Percentiles rank a stretch among this genome's conserved stretches.
Evolutionary conservation across 1,140 invertebrate genomes (phyloP).

Genomic region (Sesamia nonagrioides): DNA sequence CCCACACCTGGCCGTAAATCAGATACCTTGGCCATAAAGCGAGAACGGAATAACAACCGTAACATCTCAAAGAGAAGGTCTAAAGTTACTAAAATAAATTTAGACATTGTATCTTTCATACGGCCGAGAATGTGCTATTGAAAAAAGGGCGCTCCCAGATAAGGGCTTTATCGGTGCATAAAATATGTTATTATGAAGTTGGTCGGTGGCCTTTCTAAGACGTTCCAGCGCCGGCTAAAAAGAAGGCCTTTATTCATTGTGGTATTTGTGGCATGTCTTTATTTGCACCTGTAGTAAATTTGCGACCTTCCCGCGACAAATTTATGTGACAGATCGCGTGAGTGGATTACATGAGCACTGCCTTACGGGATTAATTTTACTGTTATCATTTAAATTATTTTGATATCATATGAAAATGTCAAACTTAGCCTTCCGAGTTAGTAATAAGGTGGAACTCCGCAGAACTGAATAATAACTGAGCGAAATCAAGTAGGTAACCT

Average conservation of each 20-base stretch:
- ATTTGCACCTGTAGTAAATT: slow-evolving; percentile 79
- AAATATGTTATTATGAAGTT: slow-evolving; percentile 83
- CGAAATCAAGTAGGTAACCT: no score
- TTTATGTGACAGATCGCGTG: slow-evolving; percentile 53
- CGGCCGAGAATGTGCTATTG: slow-evolving; percentile 74
- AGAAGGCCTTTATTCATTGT: slow-evolving; percentile 64
- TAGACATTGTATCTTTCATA: slow-evolving; percentile 68
- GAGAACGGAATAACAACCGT: slow-evolving; percentile 62
- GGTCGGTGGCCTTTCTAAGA: slow-evolving; percentile 61
- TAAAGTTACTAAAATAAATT: slow-evolving; percentile 56
- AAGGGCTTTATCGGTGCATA: slow-evolving; percentile 82
- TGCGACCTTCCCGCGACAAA: slow-evolving; percentile 56
- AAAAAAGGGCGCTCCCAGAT: slow-evolving; percentile 79
- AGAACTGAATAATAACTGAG: no score
- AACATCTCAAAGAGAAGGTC: slow-evolving; percentile 59
- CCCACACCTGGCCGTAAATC: slow-evolving; percentile 79
- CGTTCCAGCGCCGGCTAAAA: slow-evolving; percentile 57
- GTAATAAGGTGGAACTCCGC: no score
- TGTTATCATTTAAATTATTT: slow-evolving; percentile 34
- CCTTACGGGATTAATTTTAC: slow-evolving; percentile 35
- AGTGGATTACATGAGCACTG: slow-evolving; percentile 43
- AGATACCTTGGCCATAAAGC: slow-evolving; percentile 63
- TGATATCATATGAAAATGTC: slow-evolving; percentile 11
- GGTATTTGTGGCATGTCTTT: slow-evolving; percentile 77
- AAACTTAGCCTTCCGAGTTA: background rate